A percentile compares a stretch with the other conserved stretches of the same genome.
Conservation (phyloP, 2,797 vertebrate species). For the Neopelma chrysocephalum region DNA sequence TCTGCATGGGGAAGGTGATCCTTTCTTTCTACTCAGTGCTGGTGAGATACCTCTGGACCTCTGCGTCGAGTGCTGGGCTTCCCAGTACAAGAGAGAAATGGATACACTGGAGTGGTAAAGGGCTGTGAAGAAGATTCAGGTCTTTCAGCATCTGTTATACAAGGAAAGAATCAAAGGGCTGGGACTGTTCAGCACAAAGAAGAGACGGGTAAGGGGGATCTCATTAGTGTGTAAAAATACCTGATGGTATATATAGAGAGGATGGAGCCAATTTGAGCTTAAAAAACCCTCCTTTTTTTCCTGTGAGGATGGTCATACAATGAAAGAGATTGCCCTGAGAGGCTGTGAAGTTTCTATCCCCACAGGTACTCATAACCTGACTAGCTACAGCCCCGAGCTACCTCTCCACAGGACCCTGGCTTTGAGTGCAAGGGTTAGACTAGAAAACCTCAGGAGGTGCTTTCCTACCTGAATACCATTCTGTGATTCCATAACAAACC, state of each 20-base stretch:
- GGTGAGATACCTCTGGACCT: background rate
- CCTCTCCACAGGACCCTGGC: background rate
- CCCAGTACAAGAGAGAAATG: no score
- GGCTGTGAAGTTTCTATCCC: background rate
- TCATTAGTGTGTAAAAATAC: background rate
- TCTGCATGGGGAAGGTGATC: background rate
- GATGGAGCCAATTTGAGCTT: background rate
- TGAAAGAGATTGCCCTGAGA: background rate
- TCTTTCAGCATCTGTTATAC: background rate
- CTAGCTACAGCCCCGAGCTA: background rate
- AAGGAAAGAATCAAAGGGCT: background rate
- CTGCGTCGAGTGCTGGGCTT: background rate
- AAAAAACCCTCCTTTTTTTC: fast-evolving
- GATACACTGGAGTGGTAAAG: background rate
- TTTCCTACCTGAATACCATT: background rate
- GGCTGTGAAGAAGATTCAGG: background rate
- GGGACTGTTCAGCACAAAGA: background rate
- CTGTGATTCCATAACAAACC: background rate
- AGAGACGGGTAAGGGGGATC: background rate
- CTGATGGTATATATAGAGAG: background rate
- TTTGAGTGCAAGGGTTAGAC: background rate
- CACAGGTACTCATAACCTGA: background rate
- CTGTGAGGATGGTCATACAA: fast-evolving
- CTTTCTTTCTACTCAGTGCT: background rate
- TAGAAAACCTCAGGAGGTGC: background rate